Evolutionary conservation across 2,797 vertebrate genomes (phyloP).

Genomic region (Hydrophis major): DNA sequence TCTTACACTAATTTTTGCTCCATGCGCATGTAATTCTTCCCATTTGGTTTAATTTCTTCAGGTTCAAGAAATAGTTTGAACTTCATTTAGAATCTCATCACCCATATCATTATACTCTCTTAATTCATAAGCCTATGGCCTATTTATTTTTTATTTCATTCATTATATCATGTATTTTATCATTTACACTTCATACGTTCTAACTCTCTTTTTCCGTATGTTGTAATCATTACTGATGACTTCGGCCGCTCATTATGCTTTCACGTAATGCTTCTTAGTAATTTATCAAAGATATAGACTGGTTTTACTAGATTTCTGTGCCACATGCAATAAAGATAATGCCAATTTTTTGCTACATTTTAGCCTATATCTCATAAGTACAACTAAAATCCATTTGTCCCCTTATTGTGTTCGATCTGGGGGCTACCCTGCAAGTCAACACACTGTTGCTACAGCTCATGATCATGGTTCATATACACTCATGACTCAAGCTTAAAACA

Average conservation of each 20-base stretch:
- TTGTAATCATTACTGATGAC: background rate
- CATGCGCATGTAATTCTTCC: background rate
- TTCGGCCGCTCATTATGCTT: background rate
- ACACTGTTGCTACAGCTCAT: background rate
- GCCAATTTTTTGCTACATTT: background rate
- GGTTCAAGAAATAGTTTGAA: background rate
- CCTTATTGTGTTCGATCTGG: background rate
- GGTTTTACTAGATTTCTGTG: background rate
- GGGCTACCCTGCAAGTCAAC: background rate
- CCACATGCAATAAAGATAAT: background rate
- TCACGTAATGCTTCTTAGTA: background rate
- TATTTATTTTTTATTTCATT: background rate
- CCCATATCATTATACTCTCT: background rate
- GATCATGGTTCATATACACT: background rate
- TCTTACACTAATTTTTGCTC: background rate
- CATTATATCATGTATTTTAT: background rate
- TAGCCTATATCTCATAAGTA: background rate
- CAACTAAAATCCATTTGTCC: background rate
- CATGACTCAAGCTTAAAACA: background rate
- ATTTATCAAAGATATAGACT: background rate
- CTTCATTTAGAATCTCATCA: background rate
- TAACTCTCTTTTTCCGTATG: background rate
- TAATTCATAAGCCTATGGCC: background rate
- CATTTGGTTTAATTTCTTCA: background rate
- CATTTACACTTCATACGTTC: background rate